Conservation (phyloP, 2,797 vertebrate genomes). For the Labroides dimidiatus region DNA sequence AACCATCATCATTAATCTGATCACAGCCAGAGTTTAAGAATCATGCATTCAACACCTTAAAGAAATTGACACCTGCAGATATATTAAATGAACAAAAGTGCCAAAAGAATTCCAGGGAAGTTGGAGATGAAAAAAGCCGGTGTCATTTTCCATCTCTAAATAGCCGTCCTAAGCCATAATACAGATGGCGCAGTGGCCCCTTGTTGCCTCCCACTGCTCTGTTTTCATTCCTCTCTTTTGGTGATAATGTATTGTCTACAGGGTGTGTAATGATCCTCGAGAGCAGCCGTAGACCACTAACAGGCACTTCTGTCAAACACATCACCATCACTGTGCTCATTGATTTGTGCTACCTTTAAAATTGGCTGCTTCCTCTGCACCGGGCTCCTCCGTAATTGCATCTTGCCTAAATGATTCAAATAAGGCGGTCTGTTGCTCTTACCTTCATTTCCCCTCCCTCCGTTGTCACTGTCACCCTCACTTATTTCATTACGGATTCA, state of each 20-base stretch:
- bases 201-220: constrained; percentile 83
- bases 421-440: constrained; percentile 83
- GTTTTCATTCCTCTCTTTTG: constrained; percentile 78
- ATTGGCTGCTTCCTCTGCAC: constrained; percentile 89
- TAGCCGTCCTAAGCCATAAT: constrained; percentile 84
- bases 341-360: constrained; percentile 96
- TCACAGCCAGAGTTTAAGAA: background rate
- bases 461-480: constrained; percentile 76
- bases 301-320: constrained; percentile 95
- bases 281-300: constrained; percentile 88
- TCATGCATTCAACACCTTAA: background rate
- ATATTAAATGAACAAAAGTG: constrained; percentile 47
- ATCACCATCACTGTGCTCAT: constrained; percentile 90
- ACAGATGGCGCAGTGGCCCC: constrained; percentile 70
- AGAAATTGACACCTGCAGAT: constrained; percentile 21
- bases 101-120: constrained; percentile 24
- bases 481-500: constrained; percentile 97
- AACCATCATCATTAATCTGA: background rate
- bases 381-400: constrained; percentile 92
- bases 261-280: constrained; percentile 93
- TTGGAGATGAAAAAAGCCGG: constrained; percentile 37
- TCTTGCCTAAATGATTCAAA: constrained; percentile 95
- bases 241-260: constrained; percentile 88
- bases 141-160: constrained; percentile 72
- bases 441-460: constrained; percentile 51